A percentile compares a stretch with the other conserved stretches of the same genome.
Evolutionary conservation across 2,113 vertebrate genomes (phyloP).

Genomic region (Cavia porcellus): DNA sequence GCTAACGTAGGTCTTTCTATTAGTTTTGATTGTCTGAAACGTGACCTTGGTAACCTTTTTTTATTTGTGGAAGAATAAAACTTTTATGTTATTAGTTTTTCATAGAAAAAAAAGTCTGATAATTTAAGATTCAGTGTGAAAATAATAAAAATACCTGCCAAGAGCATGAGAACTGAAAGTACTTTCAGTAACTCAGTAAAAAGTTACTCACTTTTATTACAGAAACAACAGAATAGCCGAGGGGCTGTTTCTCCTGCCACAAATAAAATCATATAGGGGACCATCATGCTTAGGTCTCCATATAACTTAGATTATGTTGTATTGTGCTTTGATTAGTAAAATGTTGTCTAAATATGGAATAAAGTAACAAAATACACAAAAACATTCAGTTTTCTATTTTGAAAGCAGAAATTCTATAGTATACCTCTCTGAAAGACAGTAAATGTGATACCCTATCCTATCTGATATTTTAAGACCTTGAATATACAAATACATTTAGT

Average conservation of each 20-base stretch:
- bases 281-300: neutral
- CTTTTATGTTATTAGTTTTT: neutral
- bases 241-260: neutral
- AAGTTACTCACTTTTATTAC: constrained; percentile 15
- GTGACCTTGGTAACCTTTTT: neutral
- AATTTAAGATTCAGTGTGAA: constrained; percentile 64
- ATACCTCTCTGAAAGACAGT: neutral
- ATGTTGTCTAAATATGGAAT: neutral
- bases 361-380: neutral
- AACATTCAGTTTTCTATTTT: neutral
- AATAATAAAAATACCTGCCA: constrained; percentile 49
- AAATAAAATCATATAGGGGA: neutral
- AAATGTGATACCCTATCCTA: neutral
- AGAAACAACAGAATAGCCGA: constrained; percentile 15
- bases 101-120: neutral
- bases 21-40: constrained; percentile 52
- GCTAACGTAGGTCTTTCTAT: constrained; percentile 2
- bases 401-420: neutral
- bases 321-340: neutral
- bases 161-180: neutral
- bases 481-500: neutral
- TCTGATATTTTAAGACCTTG: constrained; percentile 7
- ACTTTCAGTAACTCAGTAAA: neutral
- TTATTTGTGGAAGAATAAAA: constrained; percentile 45
- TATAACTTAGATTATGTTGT: neutral